phyloP scores from a whole-genome alignment of 2,888 invertebrate species.

The Tridacna gigas region DNA sequence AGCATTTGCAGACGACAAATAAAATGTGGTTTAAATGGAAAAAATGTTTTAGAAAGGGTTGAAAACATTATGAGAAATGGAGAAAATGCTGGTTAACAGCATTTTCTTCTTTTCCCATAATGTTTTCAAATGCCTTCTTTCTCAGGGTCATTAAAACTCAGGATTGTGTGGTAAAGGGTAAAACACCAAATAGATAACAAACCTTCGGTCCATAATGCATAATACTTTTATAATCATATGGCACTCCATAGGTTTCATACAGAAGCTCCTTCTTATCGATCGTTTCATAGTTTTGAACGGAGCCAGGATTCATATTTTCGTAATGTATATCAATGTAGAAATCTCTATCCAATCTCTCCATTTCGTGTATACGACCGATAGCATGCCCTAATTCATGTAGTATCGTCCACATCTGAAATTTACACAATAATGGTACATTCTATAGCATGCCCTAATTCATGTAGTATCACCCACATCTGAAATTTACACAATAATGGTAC shows the following conservation, averaged over 20 bases:
- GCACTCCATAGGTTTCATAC: slow-evolving; percentile 48
- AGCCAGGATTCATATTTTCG: slow-evolving; percentile 59
- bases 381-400: slow-evolving; percentile 70
- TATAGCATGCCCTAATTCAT: slow-evolving; percentile 67
- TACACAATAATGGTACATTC: slow-evolving; percentile 36
- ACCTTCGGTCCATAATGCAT: slow-evolving; percentile 72
- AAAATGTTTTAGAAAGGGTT: too few relatives aligned
- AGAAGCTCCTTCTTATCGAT: slow-evolving; percentile 33
- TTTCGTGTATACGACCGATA: slow-evolving; percentile 67
- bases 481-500: too few relatives aligned
- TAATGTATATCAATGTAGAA: slow-evolving; percentile 57
- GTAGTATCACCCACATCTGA: too few relatives aligned
- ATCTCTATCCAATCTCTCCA: slow-evolving; percentile 66
- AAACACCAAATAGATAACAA: slow-evolving; percentile 18
- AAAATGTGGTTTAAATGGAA: too few relatives aligned
- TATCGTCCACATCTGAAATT: slow-evolving; percentile 54
- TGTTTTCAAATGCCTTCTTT: too few relatives aligned
- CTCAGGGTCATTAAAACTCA: too few relatives aligned
- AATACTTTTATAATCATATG: slow-evolving; percentile 71
- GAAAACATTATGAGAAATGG: too few relatives aligned
- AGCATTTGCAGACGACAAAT: too few relatives aligned
- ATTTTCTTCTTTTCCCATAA: too few relatives aligned
- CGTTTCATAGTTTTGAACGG: slow-evolving; percentile 53
- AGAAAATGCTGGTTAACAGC: too few relatives aligned
- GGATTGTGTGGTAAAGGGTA: too few relatives aligned